Evolutionary conservation across 2,113 vertebrate species (phyloP).

Genomic region (Oophaga pumilio): DNA sequence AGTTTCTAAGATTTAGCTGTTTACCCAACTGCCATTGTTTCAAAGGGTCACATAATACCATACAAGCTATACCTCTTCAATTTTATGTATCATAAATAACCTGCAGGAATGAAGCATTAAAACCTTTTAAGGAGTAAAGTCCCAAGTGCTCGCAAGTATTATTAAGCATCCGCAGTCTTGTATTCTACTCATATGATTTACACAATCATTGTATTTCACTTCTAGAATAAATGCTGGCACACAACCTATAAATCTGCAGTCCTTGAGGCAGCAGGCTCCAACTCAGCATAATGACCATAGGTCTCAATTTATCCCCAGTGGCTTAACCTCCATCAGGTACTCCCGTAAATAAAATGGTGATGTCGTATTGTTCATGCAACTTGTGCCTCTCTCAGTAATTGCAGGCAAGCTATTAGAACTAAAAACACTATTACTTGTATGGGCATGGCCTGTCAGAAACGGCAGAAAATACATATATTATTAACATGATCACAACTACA

Average conservation of each 20-base stretch:
- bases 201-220: conserved; percentile 1
- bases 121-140: neutral
- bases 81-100: neutral
- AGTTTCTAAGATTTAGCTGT: too few relatives aligned
- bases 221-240: conserved; percentile 15
- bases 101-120: neutral
- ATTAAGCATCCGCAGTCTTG: neutral
- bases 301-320: neutral
- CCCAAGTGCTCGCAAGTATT: neutral
- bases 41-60: neutral
- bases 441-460: neutral
- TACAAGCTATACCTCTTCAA: neutral
- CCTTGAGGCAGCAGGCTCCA: neutral
- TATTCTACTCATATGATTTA: conserved; percentile 17
- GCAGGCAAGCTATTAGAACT: neutral
- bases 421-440: neutral
- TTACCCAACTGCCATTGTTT: neutral
- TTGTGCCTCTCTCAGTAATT: neutral
- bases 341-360: conserved; percentile 40
- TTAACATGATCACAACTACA: neutral
- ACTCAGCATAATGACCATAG: conserved; percentile 19
- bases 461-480: neutral
- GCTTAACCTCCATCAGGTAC: conserved; percentile 36
- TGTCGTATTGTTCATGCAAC: conserved; percentile 4
- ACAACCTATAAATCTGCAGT: conserved; percentile 30